Conservation (phyloP, 1,140 invertebrate species). For the Stegodyphus dumicola region DNA sequence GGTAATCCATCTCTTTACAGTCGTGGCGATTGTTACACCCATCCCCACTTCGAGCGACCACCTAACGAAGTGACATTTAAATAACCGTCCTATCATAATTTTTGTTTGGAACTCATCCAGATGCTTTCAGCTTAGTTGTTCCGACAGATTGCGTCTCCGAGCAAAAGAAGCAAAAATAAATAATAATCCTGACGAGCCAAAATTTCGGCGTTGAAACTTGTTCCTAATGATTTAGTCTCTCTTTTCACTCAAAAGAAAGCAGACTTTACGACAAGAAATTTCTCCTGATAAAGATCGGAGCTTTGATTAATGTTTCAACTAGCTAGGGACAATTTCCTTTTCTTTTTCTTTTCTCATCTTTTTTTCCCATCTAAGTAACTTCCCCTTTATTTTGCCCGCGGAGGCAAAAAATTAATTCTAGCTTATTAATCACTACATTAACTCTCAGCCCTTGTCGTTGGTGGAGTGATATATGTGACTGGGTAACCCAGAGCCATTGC, state of each 20-base stretch:
- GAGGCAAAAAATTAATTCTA: conserved; percentile 22
- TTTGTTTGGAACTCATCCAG: background rate
- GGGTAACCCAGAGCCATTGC: background rate
- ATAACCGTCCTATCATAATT: background rate
- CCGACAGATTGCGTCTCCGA: conserved; percentile 4
- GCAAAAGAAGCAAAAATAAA: conserved; percentile 17
- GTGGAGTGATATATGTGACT: conserved; percentile 41
- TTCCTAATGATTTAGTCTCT: conserved; percentile 31
- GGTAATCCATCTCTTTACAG: too few relatives aligned
- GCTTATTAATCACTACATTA: conserved; percentile 37
- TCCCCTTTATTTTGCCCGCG: background rate
- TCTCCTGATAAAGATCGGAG: conserved; percentile 35
- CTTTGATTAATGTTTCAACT: conserved; percentile 29
- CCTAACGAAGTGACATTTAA: too few relatives aligned
- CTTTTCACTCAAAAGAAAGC: background rate
- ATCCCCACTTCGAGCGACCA: too few relatives aligned
- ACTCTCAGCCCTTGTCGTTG: conserved; percentile 1
- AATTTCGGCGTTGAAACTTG: conserved; percentile 8
- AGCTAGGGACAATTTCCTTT: background rate
- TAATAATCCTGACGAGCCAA: conserved; percentile 14
- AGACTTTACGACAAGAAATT: conserved; percentile 9
- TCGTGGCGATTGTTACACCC: too few relatives aligned
- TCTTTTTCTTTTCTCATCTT: background rate
- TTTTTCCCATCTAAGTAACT: background rate
- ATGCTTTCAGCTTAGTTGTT: background rate